Conservation (phyloP, 2,113 vertebrate genomes). For the Menidia beryllina region DNA sequence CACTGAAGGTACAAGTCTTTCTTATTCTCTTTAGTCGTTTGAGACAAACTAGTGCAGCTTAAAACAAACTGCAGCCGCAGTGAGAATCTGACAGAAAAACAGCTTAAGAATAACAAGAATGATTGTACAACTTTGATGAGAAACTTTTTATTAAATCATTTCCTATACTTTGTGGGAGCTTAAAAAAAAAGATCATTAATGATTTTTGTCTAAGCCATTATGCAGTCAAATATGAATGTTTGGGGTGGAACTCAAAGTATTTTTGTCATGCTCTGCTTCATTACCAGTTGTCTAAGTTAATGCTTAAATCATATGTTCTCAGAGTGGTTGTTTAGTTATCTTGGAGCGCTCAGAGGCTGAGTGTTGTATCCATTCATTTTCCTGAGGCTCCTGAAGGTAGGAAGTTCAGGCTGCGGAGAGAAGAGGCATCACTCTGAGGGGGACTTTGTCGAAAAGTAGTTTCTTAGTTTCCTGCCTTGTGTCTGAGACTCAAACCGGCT, state of each 20-base stretch:
- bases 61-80: neutral
- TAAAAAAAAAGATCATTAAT: no score
- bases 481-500: neutral
- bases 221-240: neutral
- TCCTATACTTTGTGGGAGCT: neutral
- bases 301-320: slow-evolving; percentile 64
- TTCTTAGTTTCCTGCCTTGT: neutral
- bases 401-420: neutral
- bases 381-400: slow-evolving; percentile 44
- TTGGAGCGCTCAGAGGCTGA: slow-evolving; percentile 18
- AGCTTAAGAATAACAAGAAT: neutral
- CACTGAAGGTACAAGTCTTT: slow-evolving; percentile 67
- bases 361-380: slow-evolving; percentile 62
- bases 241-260: neutral
- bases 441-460: neutral
- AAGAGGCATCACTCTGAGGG: neutral
- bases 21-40: neutral
- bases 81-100: neutral
- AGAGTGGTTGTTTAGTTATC: slow-evolving; percentile 42
- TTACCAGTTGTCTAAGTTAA: slow-evolving; percentile 32
- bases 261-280: slow-evolving; percentile 3
- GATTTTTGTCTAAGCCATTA: neutral
- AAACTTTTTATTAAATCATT: neutral
- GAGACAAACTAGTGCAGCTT: neutral
- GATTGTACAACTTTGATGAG: slow-evolving; percentile 7